Base-by-base conservation (phyloP, 2,797 vertebrate genomes). In the Lophotriccus pileatus region DNA sequence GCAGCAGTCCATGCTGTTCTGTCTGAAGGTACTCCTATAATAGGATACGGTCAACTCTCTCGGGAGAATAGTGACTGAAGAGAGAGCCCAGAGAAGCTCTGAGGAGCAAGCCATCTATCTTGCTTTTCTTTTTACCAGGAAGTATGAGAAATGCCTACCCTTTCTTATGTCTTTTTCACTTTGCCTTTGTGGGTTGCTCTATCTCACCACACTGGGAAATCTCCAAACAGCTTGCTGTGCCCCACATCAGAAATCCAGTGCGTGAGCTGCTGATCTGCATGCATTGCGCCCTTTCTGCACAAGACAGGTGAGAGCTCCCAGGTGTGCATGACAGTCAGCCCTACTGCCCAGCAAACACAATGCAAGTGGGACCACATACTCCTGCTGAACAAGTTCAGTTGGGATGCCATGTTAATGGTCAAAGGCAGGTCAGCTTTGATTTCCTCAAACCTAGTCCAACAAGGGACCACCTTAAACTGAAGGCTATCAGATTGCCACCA, bases 281-380 rank as follows among this genome's bases (percentile, higher is more conserved):
- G 5, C 21, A 39, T 39, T 23, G 32, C 8, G 20, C 14, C 25
- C 34, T 46, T 74, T 30, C 52, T 19, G 36, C 25, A 23, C 8
- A 27, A 47, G 81, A 24, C 20, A 37, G 23, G 12, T 47, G 37
- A 78, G 58, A 78, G 22, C 28, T 86, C 20, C 36, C 12, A 44
- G 22, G 2, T 28, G 43, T 44, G 50, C 32, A 21, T 2, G 3
- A 13, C 1, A 0, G 8, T 28, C 28, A 70, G 39, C 58, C 49
- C n/a, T 56, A 14, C 58, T 52, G 66, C 41, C 49, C 34, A 41
- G 62, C 3, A 73, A 56, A 68, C 27, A 20, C 2, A 1, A 6
- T 13, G 27, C 25, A 16, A 11, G 15, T 60, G 41, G 37, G 58
- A 64, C 23, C 67, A 4, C 37, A 41, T 21, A 23, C 15, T 70